phyloP scores from a whole-genome alignment of 35 echinoderm and acorn worm genomes.

The Apostichopus japonicus region DNA sequence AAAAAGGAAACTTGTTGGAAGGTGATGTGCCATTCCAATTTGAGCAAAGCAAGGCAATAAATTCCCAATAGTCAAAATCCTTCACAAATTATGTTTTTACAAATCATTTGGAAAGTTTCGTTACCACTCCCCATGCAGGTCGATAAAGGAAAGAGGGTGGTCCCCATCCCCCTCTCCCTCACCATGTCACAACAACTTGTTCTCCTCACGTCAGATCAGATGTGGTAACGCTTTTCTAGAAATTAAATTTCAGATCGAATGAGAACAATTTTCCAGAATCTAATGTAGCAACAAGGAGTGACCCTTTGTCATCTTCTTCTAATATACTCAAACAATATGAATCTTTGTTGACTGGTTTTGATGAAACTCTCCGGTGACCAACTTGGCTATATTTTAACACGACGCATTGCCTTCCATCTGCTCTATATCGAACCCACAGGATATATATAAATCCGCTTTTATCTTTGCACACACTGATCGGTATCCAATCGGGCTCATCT shows the following conservation, averaged over 20 bases:
- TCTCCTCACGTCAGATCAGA: no score
- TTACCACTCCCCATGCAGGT: no score
- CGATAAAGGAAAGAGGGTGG: no score
- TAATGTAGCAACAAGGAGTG: background rate
- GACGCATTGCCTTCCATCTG: background rate
- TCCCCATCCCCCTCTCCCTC: no score
- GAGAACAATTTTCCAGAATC: background rate
- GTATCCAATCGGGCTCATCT: background rate
- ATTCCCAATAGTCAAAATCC: no score
- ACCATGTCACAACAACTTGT: no score
- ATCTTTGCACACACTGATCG: background rate
- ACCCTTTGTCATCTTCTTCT: background rate
- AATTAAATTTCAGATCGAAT: background rate
- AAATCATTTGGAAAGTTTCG: no score
- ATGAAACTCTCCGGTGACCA: background rate
- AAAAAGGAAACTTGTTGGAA: no score
- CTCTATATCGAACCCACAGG: background rate
- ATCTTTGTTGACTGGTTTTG: background rate
- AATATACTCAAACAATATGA: background rate
- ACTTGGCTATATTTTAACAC: background rate
- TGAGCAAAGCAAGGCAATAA: no score
- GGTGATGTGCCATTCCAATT: no score
- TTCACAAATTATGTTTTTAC: no score
- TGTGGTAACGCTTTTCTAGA: no score
- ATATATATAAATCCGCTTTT: background rate